Percentiles rank a stretch among this genome's conserved stretches.
Conservation (phyloP, 2,113 vertebrate species). For the Istiophorus platypterus region DNA sequence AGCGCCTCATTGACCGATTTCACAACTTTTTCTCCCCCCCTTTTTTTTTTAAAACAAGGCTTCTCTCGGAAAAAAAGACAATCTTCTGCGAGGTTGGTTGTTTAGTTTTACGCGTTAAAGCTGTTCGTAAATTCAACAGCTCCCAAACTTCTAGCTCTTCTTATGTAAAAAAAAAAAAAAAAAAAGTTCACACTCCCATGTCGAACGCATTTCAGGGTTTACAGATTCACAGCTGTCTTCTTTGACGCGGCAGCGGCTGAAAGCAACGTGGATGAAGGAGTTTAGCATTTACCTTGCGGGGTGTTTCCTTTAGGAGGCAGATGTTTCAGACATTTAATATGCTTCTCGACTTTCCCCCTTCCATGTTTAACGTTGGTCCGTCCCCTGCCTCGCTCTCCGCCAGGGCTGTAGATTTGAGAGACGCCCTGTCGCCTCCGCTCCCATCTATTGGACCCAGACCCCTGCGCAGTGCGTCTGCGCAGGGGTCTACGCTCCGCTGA, state of each 20-base stretch:
- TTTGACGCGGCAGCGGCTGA: background rate
- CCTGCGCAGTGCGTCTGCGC: constrained; percentile 50
- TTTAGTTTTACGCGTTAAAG: background rate
- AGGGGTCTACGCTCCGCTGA: background rate
- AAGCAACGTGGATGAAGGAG: background rate
- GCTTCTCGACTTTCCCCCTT: constrained; percentile 13
- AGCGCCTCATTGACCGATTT: background rate
- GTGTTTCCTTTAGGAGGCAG: constrained; percentile 10
- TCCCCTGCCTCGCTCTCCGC: constrained; percentile 18
- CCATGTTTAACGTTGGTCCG: constrained; percentile 45
- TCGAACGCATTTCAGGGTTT: background rate
- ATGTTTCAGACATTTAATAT: constrained; percentile 26
- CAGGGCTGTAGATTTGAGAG: constrained; percentile 24
- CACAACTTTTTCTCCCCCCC: too few relatives aligned
- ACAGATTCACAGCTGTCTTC: too few relatives aligned
- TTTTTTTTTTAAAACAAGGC: background rate
- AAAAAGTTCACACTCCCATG: background rate
- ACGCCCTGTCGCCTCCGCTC: constrained; percentile 57
- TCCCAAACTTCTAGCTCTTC: background rate
- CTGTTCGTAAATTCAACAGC: background rate
- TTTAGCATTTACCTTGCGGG: constrained; percentile 46
- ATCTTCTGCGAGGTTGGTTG: too few relatives aligned
- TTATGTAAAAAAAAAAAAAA: background rate
- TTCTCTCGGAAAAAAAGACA: too few relatives aligned
- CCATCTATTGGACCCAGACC: background rate